A percentile compares a stretch with the other conserved stretches of the same genome.
Conservation (phyloP, 2,113 vertebrate species). For the chimpanzee (Pan troglodytes) region NHGRI_mPanTro3-v2.1_pri NC_072404.2:169249001-169249500, state of each 20-base stretch:
- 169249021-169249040: too few species aligned
- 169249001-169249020: rapidly evolving
- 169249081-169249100: background rate
- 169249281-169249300: background rate
- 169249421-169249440: background rate
- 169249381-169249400: background rate
- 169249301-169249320: background rate
- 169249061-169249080: too few species aligned
- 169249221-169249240: background rate
- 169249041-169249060: rapidly evolving
- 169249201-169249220: background rate
- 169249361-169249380: background rate
- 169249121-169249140: background rate
- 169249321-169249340: background rate
- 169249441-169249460: background rate
- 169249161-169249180: background rate
- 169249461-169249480: background rate
- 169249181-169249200: background rate
- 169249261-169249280: background rate
- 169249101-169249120: too few species aligned
- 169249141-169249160: too few species aligned
- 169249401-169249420: background rate
- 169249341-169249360: background rate
- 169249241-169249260: background rate
- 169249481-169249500: background rate